Evolutionary conservation across 2,888 invertebrate genomes (phyloP).

Genomic region (Poecilus cupreus): DNA sequence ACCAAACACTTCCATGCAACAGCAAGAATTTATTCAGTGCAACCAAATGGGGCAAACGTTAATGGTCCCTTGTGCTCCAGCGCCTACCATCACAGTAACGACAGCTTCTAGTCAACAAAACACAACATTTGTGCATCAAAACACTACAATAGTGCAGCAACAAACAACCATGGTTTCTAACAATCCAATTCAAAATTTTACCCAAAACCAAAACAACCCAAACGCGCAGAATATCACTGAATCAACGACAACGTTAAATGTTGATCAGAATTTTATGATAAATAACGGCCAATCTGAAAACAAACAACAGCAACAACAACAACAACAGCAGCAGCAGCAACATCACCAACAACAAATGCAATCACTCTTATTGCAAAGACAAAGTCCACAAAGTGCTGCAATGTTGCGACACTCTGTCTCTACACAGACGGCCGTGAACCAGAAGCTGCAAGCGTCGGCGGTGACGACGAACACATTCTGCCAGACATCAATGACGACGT

Average conservation of each 20-base stretch:
- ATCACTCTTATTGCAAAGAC: constrained; percentile 67
- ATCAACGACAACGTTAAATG: constrained; percentile 73
- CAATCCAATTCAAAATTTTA: constrained; percentile 75
- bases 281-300: constrained; percentile 68
- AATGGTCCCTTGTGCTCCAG: constrained; percentile 81
- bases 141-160: constrained; percentile 89
- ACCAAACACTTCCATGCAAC: constrained; percentile 71
- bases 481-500: constrained; percentile 70
- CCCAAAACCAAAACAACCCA: constrained; percentile 68
- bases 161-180: constrained; percentile 86
- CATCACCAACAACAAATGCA: constrained; percentile 66
- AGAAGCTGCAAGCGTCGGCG: constrained; percentile 69
- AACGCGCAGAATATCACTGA: constrained; percentile 68
- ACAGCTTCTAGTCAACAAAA: constrained; percentile 76
- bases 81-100: constrained; percentile 75
- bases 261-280: constrained; percentile 78
- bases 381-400: constrained; percentile 68
- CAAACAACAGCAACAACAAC: constrained; percentile 66
- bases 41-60: constrained; percentile 82
- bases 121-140: constrained; percentile 88
- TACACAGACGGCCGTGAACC: constrained; percentile 82
- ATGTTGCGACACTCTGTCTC: constrained; percentile 81
- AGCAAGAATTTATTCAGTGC: constrained; percentile 83
- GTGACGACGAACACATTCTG: constrained; percentile 72
- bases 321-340: constrained; percentile 62